Percentiles rank a stretch among this genome's conserved stretches.
These are phyloP conservation scores for Trogon surrucura DNA, from an alignment of 2,113 vertebrate species.

Conservation along the genomic window DNA sequence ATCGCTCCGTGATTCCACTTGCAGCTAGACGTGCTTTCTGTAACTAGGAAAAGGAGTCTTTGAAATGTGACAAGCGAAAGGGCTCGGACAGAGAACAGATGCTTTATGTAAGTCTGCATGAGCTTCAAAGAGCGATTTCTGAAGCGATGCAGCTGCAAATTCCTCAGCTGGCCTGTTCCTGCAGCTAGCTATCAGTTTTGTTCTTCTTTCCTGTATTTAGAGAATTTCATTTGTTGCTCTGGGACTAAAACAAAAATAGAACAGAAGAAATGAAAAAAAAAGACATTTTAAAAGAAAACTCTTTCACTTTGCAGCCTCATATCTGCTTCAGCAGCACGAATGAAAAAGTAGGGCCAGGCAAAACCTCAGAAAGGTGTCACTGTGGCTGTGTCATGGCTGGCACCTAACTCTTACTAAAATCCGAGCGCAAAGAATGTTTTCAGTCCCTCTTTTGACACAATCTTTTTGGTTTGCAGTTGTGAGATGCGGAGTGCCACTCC, in stretches of 20 bases:
- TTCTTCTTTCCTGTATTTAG: not conserved
- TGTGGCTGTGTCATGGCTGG: not conserved
- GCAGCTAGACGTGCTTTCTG: slow-evolving; percentile 30
- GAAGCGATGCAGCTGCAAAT: not conserved
- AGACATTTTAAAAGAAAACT: not conserved
- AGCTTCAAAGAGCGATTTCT: slow-evolving; percentile 23
- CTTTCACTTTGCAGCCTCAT: not conserved
- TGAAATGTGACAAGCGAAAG: slow-evolving; percentile 28
- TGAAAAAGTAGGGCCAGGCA: not conserved
- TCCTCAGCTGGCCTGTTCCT: not conserved
- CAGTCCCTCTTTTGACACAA: not conserved
- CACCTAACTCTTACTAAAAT: not conserved
- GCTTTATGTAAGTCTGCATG: not conserved
- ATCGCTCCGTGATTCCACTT: not conserved
- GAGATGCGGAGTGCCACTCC: not conserved
- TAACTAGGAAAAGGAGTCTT: slow-evolving; percentile 14
- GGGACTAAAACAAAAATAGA: not conserved
- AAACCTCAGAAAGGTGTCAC: not conserved
- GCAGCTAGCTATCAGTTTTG: not conserved
- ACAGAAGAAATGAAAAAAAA: rapidly evolving
- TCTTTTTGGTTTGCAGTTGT: not conserved
- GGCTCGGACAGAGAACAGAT: slow-evolving; percentile 43
- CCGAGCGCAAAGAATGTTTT: not conserved
- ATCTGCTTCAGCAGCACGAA: not conserved
- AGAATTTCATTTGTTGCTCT: not conserved